Evolutionary conservation across 2,888 invertebrate genomes (phyloP), one percentile per base, ranked within the genome.

Genomic region (Oasisia sp.): DNA sequence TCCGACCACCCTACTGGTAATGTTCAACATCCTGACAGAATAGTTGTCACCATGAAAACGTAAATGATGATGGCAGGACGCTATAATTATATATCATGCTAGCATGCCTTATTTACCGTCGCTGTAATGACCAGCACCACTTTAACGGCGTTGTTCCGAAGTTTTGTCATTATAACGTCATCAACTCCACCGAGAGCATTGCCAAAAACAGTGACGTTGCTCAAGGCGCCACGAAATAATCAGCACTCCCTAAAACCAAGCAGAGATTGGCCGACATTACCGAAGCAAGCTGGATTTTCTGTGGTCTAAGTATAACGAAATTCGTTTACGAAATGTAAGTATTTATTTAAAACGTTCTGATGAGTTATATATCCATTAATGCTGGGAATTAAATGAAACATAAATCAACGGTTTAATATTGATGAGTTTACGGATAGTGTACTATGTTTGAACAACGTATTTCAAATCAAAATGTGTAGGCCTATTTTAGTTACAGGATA

Each of bases 271-370:
- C 74, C 74, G 74, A 74, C 74, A 74, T 74, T 74, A 74, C 58
- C 74, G 74, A 74, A 74, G 74, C 74, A 74, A 74, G 74, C 74
- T 74, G 74, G 74, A 74, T 74, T 74, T 74, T 74, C 74, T 74
- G 74, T 74, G 74, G 74, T 27, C 19, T 27, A 74, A 74, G 74
- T 74, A 74, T 74, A 74, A 74, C 74, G 74, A 74, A 74, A 74
- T 74, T 74, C 74, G 74, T 27, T 74, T 27, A 27, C 74, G 7
- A 74, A 74, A 74, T 74, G 74, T 74, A 74, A 74, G 74, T 74
- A 74, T 56, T 56, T 74, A 50, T 74, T 19, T 14, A 74, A n/a
- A 74, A 74, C 27, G 27, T 74, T n/a, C 74, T 27, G 74, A 74
- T 74, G 74, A 74, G 14, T 74, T 74, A 19, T n/a, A 19, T 74